A percentile compares a stretch with the other conserved stretches of the same genome.
phyloP scores from a whole-genome alignment of 1,140 invertebrate species.

The Lanistes nyassanus region DNA sequence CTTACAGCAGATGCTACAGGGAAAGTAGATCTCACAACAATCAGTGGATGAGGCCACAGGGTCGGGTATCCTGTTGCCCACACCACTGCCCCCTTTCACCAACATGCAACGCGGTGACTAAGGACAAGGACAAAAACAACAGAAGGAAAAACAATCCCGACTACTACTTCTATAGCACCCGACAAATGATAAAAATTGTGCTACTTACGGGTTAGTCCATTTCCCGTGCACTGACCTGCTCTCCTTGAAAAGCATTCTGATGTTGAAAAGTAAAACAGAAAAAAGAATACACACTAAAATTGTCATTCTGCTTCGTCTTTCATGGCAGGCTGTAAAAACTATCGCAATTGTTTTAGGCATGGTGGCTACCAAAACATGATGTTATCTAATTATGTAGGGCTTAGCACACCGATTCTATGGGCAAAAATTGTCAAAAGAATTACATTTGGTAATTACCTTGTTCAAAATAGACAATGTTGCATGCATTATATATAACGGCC shows the following conservation, averaged over 20 bases:
- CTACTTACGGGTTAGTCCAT: conserved; percentile 47
- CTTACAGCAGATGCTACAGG: too few species aligned
- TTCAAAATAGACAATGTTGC: not conserved
- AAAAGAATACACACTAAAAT: conserved; percentile 27
- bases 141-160: not conserved
- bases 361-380: not conserved
- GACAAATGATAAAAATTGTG: not conserved
- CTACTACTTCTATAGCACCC: not conserved
- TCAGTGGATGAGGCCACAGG: too few species aligned
- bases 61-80: too few species aligned
- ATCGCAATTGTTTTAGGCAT: not conserved
- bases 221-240: conserved; percentile 54
- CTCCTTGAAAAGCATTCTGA: conserved; percentile 61
- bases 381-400: not conserved
- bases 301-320: not conserved
- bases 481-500: not conserved
- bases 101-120: not conserved
- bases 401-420: not conserved
- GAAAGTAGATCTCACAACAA: too few species aligned
- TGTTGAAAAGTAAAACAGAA: too few species aligned
- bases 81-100: too few species aligned
- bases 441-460: not conserved
- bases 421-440: not conserved
- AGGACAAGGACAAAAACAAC: not conserved
- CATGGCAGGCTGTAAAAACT: not conserved